These are phyloP conservation scores for Pelusios castaneus DNA, from an alignment of 2,113 vertebrate genomes.

Conservation along the genomic window DNA sequence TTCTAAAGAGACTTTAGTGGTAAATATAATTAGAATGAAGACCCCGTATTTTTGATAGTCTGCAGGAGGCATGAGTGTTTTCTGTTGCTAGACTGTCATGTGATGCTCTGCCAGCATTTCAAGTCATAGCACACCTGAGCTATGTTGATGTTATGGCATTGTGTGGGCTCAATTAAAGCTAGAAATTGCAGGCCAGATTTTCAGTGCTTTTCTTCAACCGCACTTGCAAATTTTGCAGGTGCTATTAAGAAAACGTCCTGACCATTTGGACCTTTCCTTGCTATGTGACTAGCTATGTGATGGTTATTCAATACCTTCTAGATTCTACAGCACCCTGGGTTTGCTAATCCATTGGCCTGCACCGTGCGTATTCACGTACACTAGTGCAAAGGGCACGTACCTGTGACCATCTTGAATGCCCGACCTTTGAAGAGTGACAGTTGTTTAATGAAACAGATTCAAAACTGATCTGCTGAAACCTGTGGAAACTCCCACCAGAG, in stretches of 20 bases:
- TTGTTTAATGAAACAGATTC: not conserved
- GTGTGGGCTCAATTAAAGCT: not conserved
- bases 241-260: not conserved
- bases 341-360: not conserved
- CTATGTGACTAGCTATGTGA: not conserved
- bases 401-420: not conserved
- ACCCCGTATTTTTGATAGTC: not conserved
- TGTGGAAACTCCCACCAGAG: not conserved
- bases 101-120: not conserved
- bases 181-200: not conserved
- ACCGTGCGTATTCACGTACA: not conserved
- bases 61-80: not conserved
- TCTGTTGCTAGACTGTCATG: not conserved
- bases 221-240: not conserved
- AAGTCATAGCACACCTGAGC: not conserved
- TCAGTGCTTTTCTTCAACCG: not conserved
- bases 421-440: not conserved
- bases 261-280: not conserved
- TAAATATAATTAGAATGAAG: not conserved
- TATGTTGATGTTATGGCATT: not conserved
- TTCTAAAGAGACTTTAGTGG: not conserved
- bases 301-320: not conserved
- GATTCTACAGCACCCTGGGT: not conserved
- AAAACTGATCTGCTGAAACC: not conserved
- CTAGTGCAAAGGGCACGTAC: not conserved